Conservation (phyloP, 2,113 vertebrate genomes). For the Pungitius pungitius region DNA sequence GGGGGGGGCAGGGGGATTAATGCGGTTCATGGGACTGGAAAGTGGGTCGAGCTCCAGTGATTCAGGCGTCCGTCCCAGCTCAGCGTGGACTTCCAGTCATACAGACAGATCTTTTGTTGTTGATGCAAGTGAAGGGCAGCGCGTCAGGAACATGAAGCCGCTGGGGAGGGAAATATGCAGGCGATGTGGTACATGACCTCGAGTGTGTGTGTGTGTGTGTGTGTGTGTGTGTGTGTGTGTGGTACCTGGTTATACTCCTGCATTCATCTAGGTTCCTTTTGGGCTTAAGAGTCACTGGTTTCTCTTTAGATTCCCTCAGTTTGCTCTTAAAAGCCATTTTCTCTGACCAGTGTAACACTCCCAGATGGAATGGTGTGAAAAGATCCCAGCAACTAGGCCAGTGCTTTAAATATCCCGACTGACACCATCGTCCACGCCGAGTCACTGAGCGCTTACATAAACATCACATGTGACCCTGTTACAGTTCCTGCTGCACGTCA, state of each 20-base stretch:
- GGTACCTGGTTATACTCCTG: not conserved
- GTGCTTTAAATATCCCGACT: conserved; percentile 11
- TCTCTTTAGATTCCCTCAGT: not conserved
- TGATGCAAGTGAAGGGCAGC: conserved; percentile 18
- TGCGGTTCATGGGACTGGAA: conserved; percentile 55
- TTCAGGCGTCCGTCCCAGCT: conserved; percentile 34
- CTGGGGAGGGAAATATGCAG: conserved; percentile 4
- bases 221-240: not conserved
- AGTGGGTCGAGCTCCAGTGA: conserved; percentile 58
- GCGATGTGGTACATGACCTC: not conserved
- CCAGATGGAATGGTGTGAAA: not conserved
- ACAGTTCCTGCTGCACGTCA: not conserved
- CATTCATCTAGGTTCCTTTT: too few species aligned
- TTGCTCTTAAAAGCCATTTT: not conserved
- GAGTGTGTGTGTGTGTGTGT: not conserved
- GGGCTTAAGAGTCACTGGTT: too few species aligned
- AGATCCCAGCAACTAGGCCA: conserved; percentile 34
- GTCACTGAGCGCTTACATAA: not conserved
- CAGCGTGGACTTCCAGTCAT: conserved; percentile 34
- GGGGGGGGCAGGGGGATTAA: conserved; percentile 17
- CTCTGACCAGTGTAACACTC: not conserved
- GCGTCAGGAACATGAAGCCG: conserved; percentile 33
- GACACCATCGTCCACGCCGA: conserved; percentile 15
- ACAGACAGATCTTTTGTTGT: conserved; percentile 60
- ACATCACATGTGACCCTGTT: not conserved